Percentiles rank a stretch among this genome's conserved stretches.
These are phyloP conservation scores for Bolinopsis microptera DNA, from an alignment of 37 sponge, comb jelly and placozoan species.

Conservation along the genomic window DNA sequence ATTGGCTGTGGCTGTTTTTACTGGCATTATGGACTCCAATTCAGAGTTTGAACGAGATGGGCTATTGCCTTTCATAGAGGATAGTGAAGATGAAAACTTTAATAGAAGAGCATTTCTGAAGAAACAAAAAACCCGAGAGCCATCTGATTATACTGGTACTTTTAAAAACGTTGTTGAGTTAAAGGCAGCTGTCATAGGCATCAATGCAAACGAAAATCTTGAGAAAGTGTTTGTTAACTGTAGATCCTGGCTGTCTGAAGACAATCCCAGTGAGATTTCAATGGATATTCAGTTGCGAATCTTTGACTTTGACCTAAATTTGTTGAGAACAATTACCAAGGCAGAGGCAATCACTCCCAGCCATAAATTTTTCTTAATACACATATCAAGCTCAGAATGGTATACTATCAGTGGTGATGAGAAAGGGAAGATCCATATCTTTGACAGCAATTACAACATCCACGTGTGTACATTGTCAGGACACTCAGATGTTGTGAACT, in stretches of 20 bases:
- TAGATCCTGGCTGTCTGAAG: slow-evolving; percentile 44
- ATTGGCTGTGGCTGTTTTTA: not conserved
- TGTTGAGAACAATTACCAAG: not conserved
- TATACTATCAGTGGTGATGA: slow-evolving; percentile 51
- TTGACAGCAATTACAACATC: not conserved
- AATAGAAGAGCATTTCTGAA: not conserved
- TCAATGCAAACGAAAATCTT: not conserved
- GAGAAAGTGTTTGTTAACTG: slow-evolving; percentile 55
- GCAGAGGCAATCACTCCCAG: slow-evolving; percentile 9
- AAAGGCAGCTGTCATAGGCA: slow-evolving; percentile 33
- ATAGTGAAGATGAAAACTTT: not conserved
- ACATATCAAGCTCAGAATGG: not conserved
- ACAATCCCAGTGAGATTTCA: not conserved
- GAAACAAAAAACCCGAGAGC: not conserved
- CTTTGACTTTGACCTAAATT: slow-evolving; percentile 46
- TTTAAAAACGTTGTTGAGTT: not conserved
- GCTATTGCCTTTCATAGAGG: not conserved
- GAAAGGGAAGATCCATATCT: not conserved
- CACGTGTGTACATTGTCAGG: not conserved
- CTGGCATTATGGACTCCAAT: not conserved
- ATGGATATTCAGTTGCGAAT: not conserved
- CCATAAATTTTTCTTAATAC: not conserved
- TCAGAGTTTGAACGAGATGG: slow-evolving; percentile 45
- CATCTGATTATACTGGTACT: not conserved
- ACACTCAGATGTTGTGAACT: slow-evolving; percentile 1